phyloP scores from a whole-genome alignment of 2,797 vertebrate genomes.

The Dipus sagitta region DNA sequence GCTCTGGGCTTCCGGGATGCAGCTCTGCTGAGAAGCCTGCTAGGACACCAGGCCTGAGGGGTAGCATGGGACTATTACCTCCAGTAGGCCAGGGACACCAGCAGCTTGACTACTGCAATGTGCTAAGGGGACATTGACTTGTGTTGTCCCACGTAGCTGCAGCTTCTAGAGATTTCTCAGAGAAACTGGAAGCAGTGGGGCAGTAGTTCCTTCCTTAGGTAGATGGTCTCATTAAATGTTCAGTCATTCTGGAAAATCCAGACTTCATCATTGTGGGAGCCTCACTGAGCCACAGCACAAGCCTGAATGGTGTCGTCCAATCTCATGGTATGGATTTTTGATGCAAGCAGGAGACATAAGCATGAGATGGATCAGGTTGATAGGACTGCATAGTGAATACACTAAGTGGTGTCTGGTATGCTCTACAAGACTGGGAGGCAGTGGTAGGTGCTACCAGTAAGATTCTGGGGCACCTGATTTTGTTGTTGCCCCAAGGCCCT shows the following conservation, averaged over 20 bases:
- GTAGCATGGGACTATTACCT: accelerated
- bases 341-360: too few relatives aligned
- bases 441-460: accelerated
- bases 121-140: background rate
- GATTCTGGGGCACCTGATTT: background rate
- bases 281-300: too few relatives aligned
- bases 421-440: background rate
- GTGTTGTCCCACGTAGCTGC: background rate
- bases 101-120: background rate
- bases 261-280: too few relatives aligned
- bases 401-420: background rate
- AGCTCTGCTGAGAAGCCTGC: background rate
- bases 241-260: background rate
- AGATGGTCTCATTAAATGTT: background rate
- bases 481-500: background rate
- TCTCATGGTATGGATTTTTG: too few relatives aligned
- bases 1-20: background rate
- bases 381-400: too few relatives aligned
- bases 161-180: background rate
- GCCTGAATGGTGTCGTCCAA: too few relatives aligned
- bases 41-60: background rate
- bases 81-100: background rate
- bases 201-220: background rate
- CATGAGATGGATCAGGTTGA: too few relatives aligned
- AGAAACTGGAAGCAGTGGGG: background rate